These are phyloP conservation scores for Sarcoramphus papa DNA, from an alignment of 2,797 vertebrate species.

Conservation along the genomic window DNA sequence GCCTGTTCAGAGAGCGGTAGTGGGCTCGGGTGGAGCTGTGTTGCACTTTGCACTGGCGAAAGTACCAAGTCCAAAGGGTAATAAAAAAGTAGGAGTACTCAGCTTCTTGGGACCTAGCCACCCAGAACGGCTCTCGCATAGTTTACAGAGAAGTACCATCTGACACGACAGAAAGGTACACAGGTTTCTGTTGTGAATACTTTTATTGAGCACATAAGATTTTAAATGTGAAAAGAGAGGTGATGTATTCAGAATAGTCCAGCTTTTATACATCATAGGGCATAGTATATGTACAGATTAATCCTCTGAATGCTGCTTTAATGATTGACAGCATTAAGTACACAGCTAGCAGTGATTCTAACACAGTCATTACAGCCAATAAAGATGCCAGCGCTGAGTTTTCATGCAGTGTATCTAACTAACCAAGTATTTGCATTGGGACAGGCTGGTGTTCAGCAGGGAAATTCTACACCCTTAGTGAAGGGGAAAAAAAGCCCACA, in stretches of 20 bases:
- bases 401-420: neutral
- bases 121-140: neutral
- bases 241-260: neutral
- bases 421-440: neutral
- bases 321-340: neutral
- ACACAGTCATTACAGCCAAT: neutral
- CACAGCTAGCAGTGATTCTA: neutral
- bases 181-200: neutral
- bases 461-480: neutral
- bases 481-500: neutral
- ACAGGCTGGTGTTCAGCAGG: neutral
- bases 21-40: fast-evolving
- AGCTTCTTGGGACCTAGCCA: neutral
- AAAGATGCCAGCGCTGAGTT: neutral
- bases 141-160: neutral
- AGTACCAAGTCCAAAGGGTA: neutral
- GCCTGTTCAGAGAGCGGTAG: neutral
- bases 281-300: neutral
- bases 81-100: neutral
- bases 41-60: neutral
- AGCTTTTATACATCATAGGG: neutral
- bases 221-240: neutral
- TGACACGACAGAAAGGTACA: neutral
- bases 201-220: neutral
- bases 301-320: neutral